phyloP scores from a whole-genome alignment of 2,888 invertebrate genomes.

The Philonicus albiceps region DNA sequence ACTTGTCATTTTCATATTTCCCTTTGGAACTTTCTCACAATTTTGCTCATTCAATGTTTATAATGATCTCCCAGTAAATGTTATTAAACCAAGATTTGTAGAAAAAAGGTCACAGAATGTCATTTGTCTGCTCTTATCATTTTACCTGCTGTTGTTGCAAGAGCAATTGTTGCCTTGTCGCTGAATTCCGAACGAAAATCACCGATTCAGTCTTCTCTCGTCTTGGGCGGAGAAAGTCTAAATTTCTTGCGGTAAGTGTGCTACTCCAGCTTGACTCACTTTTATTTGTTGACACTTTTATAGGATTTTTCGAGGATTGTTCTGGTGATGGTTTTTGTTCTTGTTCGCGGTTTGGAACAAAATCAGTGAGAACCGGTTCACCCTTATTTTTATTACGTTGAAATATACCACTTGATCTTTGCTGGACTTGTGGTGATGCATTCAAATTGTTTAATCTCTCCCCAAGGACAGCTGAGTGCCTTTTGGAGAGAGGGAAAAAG shows the following conservation, averaged over 20 bases:
- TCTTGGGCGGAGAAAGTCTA: slow-evolving; percentile 71
- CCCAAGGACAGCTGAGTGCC: slow-evolving; percentile 77
- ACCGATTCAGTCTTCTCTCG: slow-evolving; percentile 91
- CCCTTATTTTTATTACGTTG: slow-evolving; percentile 71
- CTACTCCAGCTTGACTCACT: slow-evolving; percentile 58
- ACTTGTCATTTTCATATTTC: background rate
- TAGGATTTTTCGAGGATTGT: slow-evolving; percentile 50
- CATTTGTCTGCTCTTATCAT: slow-evolving; percentile 50
- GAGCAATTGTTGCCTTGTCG: slow-evolving; percentile 64
- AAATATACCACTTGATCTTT: slow-evolving; percentile 75
- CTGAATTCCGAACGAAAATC: slow-evolving; percentile 76
- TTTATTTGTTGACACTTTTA: slow-evolving; percentile 38
- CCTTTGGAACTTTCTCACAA: background rate
- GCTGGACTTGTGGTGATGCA: slow-evolving; percentile 62
- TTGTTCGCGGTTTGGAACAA: slow-evolving; percentile 59
- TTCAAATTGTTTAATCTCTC: slow-evolving; percentile 57
- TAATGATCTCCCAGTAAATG: slow-evolving; percentile 27
- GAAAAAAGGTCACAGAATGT: slow-evolving; percentile 21
- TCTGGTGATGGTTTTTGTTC: slow-evolving; percentile 46
- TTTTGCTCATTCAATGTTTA: slow-evolving; percentile 8
- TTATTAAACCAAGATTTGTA: slow-evolving; percentile 2
- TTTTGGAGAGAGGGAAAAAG: slow-evolving; percentile 77
- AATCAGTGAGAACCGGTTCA: slow-evolving; percentile 77
- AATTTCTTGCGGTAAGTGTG: slow-evolving; percentile 59
- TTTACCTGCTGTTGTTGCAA: slow-evolving; percentile 58